Base-by-base conservation (phyloP, 2,113 vertebrate species). In the Thalassoma bifasciatum region DNA sequence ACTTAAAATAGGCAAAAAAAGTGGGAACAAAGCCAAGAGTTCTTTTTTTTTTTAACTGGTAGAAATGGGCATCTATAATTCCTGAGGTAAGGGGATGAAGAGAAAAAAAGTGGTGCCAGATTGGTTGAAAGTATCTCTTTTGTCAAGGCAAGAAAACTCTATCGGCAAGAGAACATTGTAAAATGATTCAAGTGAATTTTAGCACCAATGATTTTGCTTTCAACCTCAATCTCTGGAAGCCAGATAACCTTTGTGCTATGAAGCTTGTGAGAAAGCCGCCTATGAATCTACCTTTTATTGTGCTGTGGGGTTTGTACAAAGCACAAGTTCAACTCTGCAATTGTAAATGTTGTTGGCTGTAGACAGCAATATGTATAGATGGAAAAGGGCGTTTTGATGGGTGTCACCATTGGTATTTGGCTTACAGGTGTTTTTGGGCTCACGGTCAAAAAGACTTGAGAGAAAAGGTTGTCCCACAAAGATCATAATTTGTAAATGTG, bases 271-370 rank as follows among this genome's bases (percentile, higher is more conserved):
- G 59, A 59, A 81, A 82, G 59, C 60, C 38, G 22, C 57, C 46
- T 46, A 38, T 65, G 52, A 66, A 64, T 88, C 86, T 66, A 83
- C 70, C 72, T 87, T 79, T 68, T 42, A 49, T 77, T 79, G 84
- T 87, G 83, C 88, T 89, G 83, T 86, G 71, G 71, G 79, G 85
- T 84, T 86, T 87, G 80, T 86, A 88, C 80, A 92, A 93, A 93
- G 92, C 92, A 93, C 92, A 92, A 92, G 83, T 62, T 79, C 75
- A 75, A 82, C 67, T 84, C 69, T 83, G 75, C 63, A 85, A 86
- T 86, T 90, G 79, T 84, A 89, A 86, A 86, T 38, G 40, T 30
- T 63, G 76, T 24, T 68, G 83, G 88, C 69, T 88, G 82, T 66
- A 82, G 86, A 89, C 86, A 86, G 87, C 81, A 92, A 90, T 89